Percentiles rank a stretch among this genome's conserved stretches.
phyloP scores from a whole-genome alignment of 2,797 vertebrate species.

The Melanogrammus aeglefinus region DNA sequence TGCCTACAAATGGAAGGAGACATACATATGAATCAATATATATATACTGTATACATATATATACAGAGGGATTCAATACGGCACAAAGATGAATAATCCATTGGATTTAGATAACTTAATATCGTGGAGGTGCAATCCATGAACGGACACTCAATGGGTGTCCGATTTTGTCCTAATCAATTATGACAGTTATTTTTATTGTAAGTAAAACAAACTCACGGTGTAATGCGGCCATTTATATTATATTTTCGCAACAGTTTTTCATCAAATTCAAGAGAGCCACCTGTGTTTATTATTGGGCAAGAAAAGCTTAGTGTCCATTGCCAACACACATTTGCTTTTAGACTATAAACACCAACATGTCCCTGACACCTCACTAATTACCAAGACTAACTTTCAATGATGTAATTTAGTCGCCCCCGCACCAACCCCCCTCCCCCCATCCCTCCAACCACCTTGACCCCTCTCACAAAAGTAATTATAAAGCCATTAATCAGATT shows the following conservation, averaged over 20 bases:
- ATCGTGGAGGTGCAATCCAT: conserved; percentile 52
- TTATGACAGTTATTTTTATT: background rate
- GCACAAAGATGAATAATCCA: conserved; percentile 33
- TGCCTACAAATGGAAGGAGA: conserved; percentile 42
- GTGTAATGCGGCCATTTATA: background rate
- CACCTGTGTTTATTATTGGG: background rate
- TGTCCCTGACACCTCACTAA: conserved; percentile 45
- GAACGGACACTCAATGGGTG: conserved; percentile 3
- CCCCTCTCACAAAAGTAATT: conserved; percentile 64
- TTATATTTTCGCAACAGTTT: background rate
- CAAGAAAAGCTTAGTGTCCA: background rate
- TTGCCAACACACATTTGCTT: conserved; percentile 42
- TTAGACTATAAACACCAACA: conserved; percentile 34
- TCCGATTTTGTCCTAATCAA: background rate
- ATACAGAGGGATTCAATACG: too few relatives aligned
- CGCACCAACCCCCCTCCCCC: conserved; percentile 36
- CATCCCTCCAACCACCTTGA: conserved; percentile 44
- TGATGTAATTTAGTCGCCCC: conserved; percentile 44
- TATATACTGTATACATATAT: background rate
- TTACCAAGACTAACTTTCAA: conserved; percentile 49
- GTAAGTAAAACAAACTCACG: background rate
- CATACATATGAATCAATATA: background rate
- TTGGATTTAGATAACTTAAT: conserved; percentile 41
- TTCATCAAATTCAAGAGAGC: conserved; percentile 28
- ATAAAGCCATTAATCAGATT: conserved; percentile 79